Evolutionary conservation across 2,113 vertebrate genomes (phyloP).

Genomic region (Cebus imitator): DNA sequence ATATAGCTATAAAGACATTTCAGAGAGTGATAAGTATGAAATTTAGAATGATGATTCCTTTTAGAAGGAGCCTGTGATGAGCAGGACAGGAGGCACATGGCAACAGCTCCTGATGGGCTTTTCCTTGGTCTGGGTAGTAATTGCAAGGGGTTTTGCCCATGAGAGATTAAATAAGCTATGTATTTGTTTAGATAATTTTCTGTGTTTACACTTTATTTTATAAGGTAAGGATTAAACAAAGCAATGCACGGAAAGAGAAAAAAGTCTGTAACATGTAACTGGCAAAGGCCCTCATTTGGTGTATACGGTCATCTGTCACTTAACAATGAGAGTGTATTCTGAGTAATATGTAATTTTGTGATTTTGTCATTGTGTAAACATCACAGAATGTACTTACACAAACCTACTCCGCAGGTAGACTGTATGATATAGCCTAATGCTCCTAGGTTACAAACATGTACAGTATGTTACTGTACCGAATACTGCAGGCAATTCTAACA

Average conservation of each 20-base stretch:
- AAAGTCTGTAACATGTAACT: background rate
- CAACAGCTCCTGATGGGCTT: too few species aligned
- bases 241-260: background rate
- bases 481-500: background rate
- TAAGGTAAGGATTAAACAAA: background rate
- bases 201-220: background rate
- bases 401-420: background rate
- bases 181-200: background rate
- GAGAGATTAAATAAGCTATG: background rate
- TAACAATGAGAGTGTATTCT: background rate
- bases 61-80: background rate
- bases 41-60: background rate
- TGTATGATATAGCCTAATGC: background rate
- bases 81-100: too few species aligned
- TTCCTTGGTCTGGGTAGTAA: background rate
- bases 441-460: background rate
- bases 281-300: background rate
- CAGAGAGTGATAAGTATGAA: background rate
- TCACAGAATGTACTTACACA: background rate
- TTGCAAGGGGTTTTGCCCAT: background rate
- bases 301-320: background rate
- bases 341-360: background rate
- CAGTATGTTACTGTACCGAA: background rate
- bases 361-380: background rate
- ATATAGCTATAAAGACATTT: background rate